Conservation (phyloP, 2,888 invertebrate species). For the Dynastes tityus region DNA sequence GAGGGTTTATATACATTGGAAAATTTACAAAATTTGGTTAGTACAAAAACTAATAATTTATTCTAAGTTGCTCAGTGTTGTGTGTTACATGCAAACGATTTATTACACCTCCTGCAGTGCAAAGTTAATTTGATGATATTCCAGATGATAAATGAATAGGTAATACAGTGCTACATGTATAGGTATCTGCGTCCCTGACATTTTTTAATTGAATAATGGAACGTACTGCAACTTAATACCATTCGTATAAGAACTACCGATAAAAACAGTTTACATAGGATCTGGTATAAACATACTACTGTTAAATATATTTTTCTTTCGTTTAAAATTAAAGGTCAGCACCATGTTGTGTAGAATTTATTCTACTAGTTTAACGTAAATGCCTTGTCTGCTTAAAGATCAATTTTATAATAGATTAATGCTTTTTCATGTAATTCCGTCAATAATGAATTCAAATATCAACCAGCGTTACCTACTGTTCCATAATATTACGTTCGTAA, state of each 20-base stretch:
- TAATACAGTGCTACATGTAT: constrained; percentile 6
- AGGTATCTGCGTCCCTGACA: constrained; percentile 30
- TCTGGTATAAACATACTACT: neutral
- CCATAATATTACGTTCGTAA: too few relatives aligned
- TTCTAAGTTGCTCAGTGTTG: neutral
- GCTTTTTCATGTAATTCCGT: constrained; percentile 1
- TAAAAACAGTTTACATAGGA: constrained; percentile 2
- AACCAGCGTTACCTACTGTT: neutral
- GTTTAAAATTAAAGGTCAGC: constrained; percentile 33
- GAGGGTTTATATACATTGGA: too few relatives aligned
- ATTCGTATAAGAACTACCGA: constrained; percentile 7
- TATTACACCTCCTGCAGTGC: constrained; percentile 18
- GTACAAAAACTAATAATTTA: constrained; percentile 4
- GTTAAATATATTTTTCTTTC: constrained; percentile 15
- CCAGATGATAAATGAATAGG: constrained; percentile 39
- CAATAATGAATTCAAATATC: neutral
- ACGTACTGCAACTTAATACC: constrained; percentile 31
- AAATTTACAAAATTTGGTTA: too few relatives aligned
- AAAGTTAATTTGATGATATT: constrained; percentile 38
- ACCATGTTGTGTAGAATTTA: constrained; percentile 16
- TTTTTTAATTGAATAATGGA: constrained; percentile 41
- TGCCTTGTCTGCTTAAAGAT: constrained; percentile 22
- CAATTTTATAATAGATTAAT: constrained; percentile 20
- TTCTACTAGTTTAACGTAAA: constrained; percentile 22
- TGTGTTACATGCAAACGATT: constrained; percentile 9